phyloP scores from a whole-genome alignment of 2,888 invertebrate genomes.

The Amphimallon solstitiale region DNA sequence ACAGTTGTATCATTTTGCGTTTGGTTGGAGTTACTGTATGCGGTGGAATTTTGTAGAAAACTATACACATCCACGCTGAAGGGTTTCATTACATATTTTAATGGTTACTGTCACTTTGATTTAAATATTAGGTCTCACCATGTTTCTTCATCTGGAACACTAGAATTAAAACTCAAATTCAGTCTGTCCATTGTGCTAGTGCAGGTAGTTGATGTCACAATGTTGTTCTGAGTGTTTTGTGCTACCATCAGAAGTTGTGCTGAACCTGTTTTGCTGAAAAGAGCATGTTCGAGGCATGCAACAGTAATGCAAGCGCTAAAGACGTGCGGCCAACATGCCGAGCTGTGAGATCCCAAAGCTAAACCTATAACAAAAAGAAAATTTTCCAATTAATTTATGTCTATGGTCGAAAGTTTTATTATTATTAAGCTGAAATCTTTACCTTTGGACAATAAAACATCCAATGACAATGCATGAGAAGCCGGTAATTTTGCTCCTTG shows the following conservation, averaged over 20 bases:
- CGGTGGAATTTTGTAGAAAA: constrained; percentile 72
- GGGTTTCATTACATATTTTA: constrained; percentile 41
- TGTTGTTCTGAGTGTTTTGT: constrained; percentile 73
- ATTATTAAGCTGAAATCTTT: constrained; percentile 2
- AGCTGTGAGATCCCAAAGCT: constrained; percentile 90
- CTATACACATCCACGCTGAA: constrained; percentile 85
- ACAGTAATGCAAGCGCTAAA: constrained; percentile 94
- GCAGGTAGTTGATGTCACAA: constrained; percentile 68
- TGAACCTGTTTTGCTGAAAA: constrained; percentile 85
- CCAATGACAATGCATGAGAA: constrained; percentile 91
- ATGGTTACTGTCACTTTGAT: too few species aligned
- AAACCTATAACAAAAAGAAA: constrained; percentile 59
- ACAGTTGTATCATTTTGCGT: constrained; percentile 77
- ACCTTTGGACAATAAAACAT: constrained; percentile 78
- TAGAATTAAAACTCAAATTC: constrained; percentile 65
- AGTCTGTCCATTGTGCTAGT: constrained; percentile 68
- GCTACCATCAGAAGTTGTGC: constrained; percentile 73
- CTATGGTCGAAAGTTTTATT: neutral
- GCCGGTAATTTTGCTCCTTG: constrained; percentile 82
- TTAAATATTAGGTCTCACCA: constrained; percentile 67
- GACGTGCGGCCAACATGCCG: constrained; percentile 96
- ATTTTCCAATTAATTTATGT: neutral
- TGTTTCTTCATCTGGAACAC: constrained; percentile 76
- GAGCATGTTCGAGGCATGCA: constrained; percentile 88
- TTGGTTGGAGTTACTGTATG: constrained; percentile 42